These are phyloP conservation scores for Sebastiscus albofasciatus DNA, from an alignment of 2,797 vertebrate genomes.

Conservation along the genomic window DNA sequence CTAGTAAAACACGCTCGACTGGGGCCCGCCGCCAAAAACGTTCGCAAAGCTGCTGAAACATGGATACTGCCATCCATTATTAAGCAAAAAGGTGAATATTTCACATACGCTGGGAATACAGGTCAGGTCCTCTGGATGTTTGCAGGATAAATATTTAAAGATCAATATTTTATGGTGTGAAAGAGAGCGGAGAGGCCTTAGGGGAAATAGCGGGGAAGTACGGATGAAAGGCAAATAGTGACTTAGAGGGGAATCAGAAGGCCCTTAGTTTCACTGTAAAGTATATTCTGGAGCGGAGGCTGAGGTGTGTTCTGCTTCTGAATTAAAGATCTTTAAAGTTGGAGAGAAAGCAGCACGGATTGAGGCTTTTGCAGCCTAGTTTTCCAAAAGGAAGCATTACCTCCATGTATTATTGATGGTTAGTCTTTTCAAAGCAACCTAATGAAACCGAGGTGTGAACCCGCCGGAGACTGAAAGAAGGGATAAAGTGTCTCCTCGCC, in stretches of 20 bases:
- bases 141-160: slow-evolving; percentile 65
- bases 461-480: neutral
- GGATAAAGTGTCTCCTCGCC: neutral
- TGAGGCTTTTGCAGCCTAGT: neutral
- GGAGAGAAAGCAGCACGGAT: neutral
- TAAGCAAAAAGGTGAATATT: neutral
- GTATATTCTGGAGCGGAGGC: slow-evolving; percentile 3
- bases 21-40: neutral
- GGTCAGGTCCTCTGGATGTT: slow-evolving; percentile 46
- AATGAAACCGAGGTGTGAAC: slow-evolving; percentile 1
- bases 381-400: slow-evolving; percentile 24
- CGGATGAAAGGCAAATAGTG: neutral
- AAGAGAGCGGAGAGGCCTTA: neutral
- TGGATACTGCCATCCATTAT: neutral
- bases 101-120: slow-evolving; percentile 12
- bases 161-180: slow-evolving; percentile 52
- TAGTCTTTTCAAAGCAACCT: slow-evolving; percentile 7
- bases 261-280: slow-evolving; percentile 1
- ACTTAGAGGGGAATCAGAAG: slow-evolving; percentile 1
- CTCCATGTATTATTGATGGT: slow-evolving; percentile 38
- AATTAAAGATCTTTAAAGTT: slow-evolving; percentile 39
- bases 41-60: neutral
- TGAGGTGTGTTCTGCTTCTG: slow-evolving; percentile 20
- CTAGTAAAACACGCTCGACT: neutral
- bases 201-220: neutral